These are phyloP conservation scores for Exephanes ischioxanthus DNA, from an alignment of 2,888 invertebrate species.

Conservation along the genomic window DNA sequence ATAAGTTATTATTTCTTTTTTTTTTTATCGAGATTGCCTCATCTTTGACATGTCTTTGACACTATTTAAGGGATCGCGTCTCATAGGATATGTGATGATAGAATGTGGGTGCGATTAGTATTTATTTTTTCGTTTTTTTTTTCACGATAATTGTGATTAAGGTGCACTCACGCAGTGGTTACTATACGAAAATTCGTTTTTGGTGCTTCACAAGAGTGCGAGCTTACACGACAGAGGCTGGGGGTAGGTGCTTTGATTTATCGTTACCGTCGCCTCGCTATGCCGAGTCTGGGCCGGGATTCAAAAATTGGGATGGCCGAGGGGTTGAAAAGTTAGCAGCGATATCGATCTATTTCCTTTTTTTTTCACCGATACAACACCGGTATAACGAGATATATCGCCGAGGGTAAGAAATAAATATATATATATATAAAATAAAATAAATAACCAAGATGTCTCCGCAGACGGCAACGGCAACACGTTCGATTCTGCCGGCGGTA, in stretches of 20 bases:
- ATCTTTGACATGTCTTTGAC: slow-evolving; percentile 6
- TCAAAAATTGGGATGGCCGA: slow-evolving; percentile 14
- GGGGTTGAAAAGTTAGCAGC: background rate
- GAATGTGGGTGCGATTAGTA: slow-evolving; percentile 68
- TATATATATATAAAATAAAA: slow-evolving; percentile 21
- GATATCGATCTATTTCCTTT: slow-evolving; percentile 49
- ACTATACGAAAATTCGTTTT: slow-evolving; percentile 67
- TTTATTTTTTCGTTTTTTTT: background rate
- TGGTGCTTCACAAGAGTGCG: slow-evolving; percentile 83
- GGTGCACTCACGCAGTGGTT: slow-evolving; percentile 65
- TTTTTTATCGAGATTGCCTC: background rate
- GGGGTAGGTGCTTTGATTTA: slow-evolving; percentile 80
- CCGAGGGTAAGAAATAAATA: background rate
- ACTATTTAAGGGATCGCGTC: slow-evolving; percentile 22
- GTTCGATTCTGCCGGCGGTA: slow-evolving; percentile 19
- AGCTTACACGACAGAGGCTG: slow-evolving; percentile 79
- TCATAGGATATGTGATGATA: slow-evolving; percentile 60
- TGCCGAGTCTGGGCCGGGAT: slow-evolving; percentile 78
- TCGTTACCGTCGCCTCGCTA: slow-evolving; percentile 73
- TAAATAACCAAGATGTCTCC: slow-evolving; percentile 14
- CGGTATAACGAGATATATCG: slow-evolving; percentile 9
- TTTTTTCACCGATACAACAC: slow-evolving; percentile 24
- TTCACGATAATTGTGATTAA: slow-evolving; percentile 65
- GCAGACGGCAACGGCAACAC: slow-evolving; percentile 12
- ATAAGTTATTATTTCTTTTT: background rate